Evolutionary conservation across 2,113 vertebrate genomes (phyloP).

Genomic region (Nycticryphes semicollaris): DNA sequence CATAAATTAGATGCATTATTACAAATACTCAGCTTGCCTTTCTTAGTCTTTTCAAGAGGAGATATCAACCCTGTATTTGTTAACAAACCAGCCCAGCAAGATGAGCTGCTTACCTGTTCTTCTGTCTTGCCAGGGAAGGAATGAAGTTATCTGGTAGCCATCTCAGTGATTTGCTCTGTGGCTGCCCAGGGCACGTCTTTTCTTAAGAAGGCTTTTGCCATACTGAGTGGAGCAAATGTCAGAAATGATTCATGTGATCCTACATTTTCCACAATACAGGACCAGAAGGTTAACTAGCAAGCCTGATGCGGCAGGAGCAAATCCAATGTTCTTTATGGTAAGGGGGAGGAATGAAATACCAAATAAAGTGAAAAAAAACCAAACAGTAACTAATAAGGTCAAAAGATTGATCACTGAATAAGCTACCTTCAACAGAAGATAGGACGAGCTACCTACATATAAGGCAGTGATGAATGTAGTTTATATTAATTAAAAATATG

Average conservation of each 20-base stretch:
- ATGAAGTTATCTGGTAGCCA: not conserved
- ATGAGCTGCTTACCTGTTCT: not conserved
- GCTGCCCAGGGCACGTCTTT: not conserved
- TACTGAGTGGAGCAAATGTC: not conserved
- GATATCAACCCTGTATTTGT: not conserved
- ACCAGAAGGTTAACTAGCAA: not conserved
- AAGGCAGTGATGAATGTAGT: not conserved
- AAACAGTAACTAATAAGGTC: not conserved
- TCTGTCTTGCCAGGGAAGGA: not conserved
- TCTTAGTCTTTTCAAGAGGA: not conserved
- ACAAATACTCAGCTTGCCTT: not conserved
- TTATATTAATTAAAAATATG: not conserved
- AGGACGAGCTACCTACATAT: not conserved
- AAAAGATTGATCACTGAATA: not conserved
- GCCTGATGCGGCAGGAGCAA: not conserved
- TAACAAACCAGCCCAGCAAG: not conserved
- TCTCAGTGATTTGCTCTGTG: not conserved
- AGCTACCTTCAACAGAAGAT: not conserved
- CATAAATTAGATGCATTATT: not conserved
- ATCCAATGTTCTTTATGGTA: not conserved
- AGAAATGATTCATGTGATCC: not conserved
- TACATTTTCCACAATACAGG: not conserved
- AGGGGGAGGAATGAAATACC: not conserved
- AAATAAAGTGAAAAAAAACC: not conserved
- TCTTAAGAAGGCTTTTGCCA: not conserved